Evolutionary conservation across 2,113 vertebrate genomes (phyloP), one percentile per base, ranked within the genome.

Genomic region (Chascanopsetta lugubris): DNA sequence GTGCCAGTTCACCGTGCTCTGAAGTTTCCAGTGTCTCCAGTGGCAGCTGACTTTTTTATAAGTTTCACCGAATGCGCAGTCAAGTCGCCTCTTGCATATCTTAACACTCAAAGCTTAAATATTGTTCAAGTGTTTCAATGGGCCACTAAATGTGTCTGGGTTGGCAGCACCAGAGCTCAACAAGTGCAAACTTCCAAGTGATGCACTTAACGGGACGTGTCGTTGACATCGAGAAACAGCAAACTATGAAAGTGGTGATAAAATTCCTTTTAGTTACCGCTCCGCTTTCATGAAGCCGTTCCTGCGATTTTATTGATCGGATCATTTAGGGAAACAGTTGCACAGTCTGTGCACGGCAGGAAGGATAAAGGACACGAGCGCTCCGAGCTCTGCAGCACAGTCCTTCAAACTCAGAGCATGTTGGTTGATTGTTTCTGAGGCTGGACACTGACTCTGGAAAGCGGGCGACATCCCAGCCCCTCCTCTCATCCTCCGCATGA

Each of bases 1-100:
- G 48, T 42, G 12, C 22, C 25, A 20, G 61, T 48, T 70, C 59
- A 34, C 20, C 24, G 24, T 60, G 48, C 72, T 51, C 65, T 10
- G 8, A 60, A 57, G 68, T 29, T 18, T 12, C 13, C 38, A 18
- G 38, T 42, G 34, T 71, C 69, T 60, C 47, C n/a, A 25, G 43
- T 29, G 51, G 30, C 46, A 54, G 50, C 36, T 71, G 53, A 72
- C 30, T 76, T 83, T 63, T 74, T 71, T 24, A 76, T 30, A 50
- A 73, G 46, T 71, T 80, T 45, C 54, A 58, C 64, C 65, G 18
- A 26, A n/a, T 22, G 32, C 30, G 21, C n/a, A 57, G 29, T 69
- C 30, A 48, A 43, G 50, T 11, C 27, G 17, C 45, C n/a, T 73
- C 34, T 26, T 76, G 43, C 38, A 77, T 65, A 76, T 59, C 76